Evolutionary conservation across 2,113 vertebrate genomes (phyloP), one percentile per base, ranked within the genome.

Genomic region (Indicator maculatus): DNA sequence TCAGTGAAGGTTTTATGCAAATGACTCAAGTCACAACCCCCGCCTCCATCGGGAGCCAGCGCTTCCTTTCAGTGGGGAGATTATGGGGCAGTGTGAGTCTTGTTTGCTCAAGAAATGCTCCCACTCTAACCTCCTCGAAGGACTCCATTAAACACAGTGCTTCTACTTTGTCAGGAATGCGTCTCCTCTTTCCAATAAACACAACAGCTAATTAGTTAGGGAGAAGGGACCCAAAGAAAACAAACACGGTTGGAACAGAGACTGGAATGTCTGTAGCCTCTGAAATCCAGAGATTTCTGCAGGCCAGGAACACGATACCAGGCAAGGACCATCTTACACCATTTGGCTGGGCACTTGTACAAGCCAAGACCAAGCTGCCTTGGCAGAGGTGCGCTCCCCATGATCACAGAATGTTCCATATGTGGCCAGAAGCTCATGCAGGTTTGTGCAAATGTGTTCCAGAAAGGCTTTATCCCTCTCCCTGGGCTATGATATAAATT

Each of bases 1-100:
- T 93, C 94, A 83, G 88, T 36, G 85, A 87, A 87, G 86, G 86
- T 95, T 93, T 95, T 93, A 92, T 96, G 96, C 91, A 96, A 96
- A 97, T 86, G 24, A 14, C 41, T 58, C 56, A 26, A 63, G 73
- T 93, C 89, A 58, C 36, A 59, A 52, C 87, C 80, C 80, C 69
- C 79, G 55, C 33, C 0, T 2, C 69, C 74, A 53, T 41, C 44
- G 3, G 70, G 44, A 96, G 78, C 83, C 50, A 15, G 47, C 7
- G 41, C 86, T 76, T 92, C 63, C 16, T 73, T 89, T 71, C 45
- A n/a, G 74, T 19, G 64, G 44, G 70, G 71, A 58, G 74, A 86
- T 86, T 72, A 19, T 16, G 71, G 77, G 79, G 89, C 67, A 19
- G 44, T 5, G n/a, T 52, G 55, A 93, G 58, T 17, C 39, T 93